These are phyloP conservation scores for Sinella curviseta DNA, from an alignment of 1,140 invertebrate genomes.

Conservation along the genomic window DNA sequence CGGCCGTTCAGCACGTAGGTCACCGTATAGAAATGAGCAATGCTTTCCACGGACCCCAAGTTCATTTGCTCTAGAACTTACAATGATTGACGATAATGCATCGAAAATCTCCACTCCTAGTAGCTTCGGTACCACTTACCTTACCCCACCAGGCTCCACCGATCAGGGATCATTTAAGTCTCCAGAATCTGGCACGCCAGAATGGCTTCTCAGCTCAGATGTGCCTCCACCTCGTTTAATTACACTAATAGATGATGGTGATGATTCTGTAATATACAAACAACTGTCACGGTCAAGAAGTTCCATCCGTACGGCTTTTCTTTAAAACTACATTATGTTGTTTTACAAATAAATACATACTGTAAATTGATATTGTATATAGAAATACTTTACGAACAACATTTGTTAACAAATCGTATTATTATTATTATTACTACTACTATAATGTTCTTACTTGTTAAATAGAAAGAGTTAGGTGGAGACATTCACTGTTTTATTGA, in stretches of 20 bases:
- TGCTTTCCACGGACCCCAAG: neutral
- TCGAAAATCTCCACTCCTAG: conserved; percentile 15
- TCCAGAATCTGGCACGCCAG: conserved; percentile 24
- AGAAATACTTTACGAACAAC: no score
- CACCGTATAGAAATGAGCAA: neutral
- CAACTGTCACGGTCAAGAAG: conserved; percentile 23
- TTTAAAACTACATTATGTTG: neutral
- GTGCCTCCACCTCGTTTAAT: neutral
- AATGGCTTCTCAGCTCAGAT: conserved; percentile 7
- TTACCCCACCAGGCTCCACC: conserved; percentile 19
- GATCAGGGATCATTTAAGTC: conserved; percentile 28
- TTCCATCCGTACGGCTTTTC: conserved; percentile 14
- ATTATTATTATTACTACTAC: no score
- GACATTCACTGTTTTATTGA: neutral
- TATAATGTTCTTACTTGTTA: no score
- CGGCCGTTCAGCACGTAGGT: conserved; percentile 30
- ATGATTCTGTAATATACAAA: neutral
- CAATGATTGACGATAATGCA: neutral
- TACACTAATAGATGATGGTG: neutral
- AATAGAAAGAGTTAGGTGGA: no score
- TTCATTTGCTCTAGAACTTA: neutral
- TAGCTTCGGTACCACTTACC: neutral
- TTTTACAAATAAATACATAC: neutral
- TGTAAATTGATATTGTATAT: no score
- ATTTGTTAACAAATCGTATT: no score